Evolutionary conservation across 2,797 vertebrate species (phyloP).

Genomic region (Okamejei kenojei): DNA sequence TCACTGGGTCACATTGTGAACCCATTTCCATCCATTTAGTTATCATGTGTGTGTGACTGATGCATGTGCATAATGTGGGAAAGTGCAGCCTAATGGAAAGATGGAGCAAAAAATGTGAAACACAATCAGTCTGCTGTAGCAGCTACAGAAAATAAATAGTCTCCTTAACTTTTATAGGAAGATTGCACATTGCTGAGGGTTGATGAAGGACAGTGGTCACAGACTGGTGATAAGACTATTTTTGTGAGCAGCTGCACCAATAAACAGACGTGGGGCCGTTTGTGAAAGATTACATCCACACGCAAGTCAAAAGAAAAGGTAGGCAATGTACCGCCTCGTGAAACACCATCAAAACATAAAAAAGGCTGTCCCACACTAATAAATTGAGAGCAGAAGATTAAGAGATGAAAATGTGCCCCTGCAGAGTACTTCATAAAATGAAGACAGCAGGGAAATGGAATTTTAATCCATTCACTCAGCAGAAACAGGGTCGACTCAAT

Average conservation of each 20-base stretch:
- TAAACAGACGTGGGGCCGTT: neutral
- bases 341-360: neutral
- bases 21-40: constrained; percentile 24
- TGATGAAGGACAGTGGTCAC: neutral
- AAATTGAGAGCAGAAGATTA: neutral
- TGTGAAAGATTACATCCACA: neutral
- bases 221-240: neutral
- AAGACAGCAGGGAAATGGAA: neutral
- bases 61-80: neutral
- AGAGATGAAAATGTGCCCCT: neutral
- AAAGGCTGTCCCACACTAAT: neutral
- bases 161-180: neutral
- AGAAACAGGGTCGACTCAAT: neutral
- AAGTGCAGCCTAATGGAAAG: constrained; percentile 29
- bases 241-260: neutral
- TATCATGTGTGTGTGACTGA: neutral
- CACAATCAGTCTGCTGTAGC: neutral
- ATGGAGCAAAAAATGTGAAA: neutral
- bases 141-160: neutral
- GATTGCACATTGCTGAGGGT: neutral
- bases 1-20: neutral
- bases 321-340: neutral
- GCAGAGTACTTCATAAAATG: neutral
- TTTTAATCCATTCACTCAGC: neutral
- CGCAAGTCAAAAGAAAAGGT: neutral